Evolutionary conservation across 92 coral and sea anemone genomes (phyloP).

Genomic region (Phenganax marumi): DNA sequence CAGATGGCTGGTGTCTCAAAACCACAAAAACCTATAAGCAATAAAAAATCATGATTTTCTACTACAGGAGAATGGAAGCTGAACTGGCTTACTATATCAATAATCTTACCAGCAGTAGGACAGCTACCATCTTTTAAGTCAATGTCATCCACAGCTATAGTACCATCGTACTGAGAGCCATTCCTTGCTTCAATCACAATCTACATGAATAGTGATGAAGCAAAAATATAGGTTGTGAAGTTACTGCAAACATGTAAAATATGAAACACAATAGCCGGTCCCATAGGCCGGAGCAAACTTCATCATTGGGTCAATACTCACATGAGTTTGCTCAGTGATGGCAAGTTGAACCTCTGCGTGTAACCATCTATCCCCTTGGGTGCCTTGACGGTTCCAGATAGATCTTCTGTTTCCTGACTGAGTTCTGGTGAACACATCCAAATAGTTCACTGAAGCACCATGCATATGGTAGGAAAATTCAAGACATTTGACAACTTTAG

Average conservation of each 20-base stretch:
- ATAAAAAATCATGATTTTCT: not conserved
- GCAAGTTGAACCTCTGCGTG: constrained; percentile 75
- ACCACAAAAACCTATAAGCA: constrained; percentile 70
- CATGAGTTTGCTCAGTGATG: constrained; percentile 58
- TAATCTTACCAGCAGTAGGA: constrained; percentile 75
- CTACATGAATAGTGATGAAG: constrained; percentile 41
- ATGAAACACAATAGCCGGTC: not conserved
- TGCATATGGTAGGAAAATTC: constrained; percentile 96
- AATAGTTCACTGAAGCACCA: constrained; percentile 82
- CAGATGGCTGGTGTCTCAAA: constrained; percentile 76
- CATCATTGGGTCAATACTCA: constrained; percentile 32
- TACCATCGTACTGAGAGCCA: constrained; percentile 80
- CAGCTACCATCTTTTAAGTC: constrained; percentile 82
- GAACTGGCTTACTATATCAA: no score
- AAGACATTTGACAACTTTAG: constrained; percentile 68
- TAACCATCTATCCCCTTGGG: constrained; percentile 81
- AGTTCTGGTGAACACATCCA: constrained; percentile 62
- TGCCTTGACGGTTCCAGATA: constrained; percentile 71
- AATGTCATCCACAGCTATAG: constrained; percentile 91
- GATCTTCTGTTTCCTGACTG: constrained; percentile 49
- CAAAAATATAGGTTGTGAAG: not conserved
- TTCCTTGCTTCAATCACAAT: constrained; percentile 79
- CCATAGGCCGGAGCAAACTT: not conserved
- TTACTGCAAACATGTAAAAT: not conserved
- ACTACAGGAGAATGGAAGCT: not conserved